phyloP scores from a whole-genome alignment of 2,888 invertebrate genomes.

The Aphelenchoides bicaudatus region DNA sequence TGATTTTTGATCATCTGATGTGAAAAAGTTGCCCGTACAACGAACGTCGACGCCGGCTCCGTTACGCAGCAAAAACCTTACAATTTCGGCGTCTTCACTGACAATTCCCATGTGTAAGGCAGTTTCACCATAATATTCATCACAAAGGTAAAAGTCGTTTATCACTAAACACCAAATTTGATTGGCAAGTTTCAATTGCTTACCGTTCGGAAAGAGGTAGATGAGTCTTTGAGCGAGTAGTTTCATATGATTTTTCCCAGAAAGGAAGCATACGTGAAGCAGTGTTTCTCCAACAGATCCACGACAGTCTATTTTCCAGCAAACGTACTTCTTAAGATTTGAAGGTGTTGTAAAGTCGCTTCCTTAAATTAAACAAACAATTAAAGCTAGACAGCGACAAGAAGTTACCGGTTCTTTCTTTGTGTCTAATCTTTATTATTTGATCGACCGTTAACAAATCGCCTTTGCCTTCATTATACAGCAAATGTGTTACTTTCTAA shows the following conservation, averaged over 20 bases:
- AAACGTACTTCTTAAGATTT: constrained; percentile 43
- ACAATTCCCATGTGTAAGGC: constrained; percentile 89
- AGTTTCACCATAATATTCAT: constrained; percentile 56
- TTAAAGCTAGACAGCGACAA: not conserved
- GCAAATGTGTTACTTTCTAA: constrained; percentile 50
- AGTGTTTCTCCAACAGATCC: constrained; percentile 95
- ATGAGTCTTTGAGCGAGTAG: constrained; percentile 86
- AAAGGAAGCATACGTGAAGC: constrained; percentile 63
- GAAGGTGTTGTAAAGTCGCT: constrained; percentile 34
- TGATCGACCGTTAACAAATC: constrained; percentile 45
- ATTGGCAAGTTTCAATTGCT: no score
- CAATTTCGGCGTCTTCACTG: constrained; percentile 96
- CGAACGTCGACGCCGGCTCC: constrained; percentile 76
- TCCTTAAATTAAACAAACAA: constrained; percentile 19
- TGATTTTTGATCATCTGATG: constrained; percentile 91
- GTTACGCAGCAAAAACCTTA: constrained; percentile 84
- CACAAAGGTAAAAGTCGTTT: constrained; percentile 62
- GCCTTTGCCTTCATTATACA: constrained; percentile 52
- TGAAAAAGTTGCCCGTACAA: constrained; percentile 89
- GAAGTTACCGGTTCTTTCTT: constrained; percentile 43
- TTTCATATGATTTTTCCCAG: constrained; percentile 53
- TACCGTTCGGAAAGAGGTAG: constrained; percentile 84
- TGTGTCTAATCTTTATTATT: constrained; percentile 45
- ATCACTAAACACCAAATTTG: no score
- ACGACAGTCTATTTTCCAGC: constrained; percentile 48